Evolutionary conservation across 2,797 vertebrate species (phyloP).

Genomic region (Phalanger gymnotis): DNA sequence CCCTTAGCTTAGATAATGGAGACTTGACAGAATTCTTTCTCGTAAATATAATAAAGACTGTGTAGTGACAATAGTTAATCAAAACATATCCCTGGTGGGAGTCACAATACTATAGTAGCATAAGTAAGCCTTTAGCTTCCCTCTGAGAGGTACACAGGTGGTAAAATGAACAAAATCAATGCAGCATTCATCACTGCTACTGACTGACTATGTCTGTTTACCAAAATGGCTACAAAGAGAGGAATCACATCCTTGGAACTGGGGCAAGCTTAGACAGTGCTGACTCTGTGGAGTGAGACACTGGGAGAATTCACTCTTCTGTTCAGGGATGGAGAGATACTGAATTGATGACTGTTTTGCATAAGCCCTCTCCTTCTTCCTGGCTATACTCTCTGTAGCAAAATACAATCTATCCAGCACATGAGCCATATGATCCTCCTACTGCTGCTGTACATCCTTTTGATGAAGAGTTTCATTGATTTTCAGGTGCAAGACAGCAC

Average conservation of each 20-base stretch:
- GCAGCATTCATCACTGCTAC: slow-evolving; percentile 20
- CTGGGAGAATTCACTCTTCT: not conserved
- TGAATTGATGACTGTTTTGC: accelerated
- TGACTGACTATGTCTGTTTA: not conserved
- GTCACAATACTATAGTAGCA: slow-evolving; percentile 20
- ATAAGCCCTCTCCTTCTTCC: not conserved
- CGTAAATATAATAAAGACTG: slow-evolving; percentile 18
- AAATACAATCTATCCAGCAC: not conserved
- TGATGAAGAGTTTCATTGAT: slow-evolving; percentile 55
- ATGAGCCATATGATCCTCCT: not conserved
- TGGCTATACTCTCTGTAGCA: not conserved
- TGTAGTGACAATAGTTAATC: not conserved
- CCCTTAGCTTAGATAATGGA: not conserved
- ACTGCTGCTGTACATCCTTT: not conserved
- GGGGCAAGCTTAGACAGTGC: not conserved
- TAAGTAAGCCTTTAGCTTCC: slow-evolving; percentile 42
- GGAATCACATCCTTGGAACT: not conserved
- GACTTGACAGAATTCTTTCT: slow-evolving; percentile 13
- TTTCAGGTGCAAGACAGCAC: slow-evolving; percentile 40
- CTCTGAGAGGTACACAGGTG: slow-evolving; percentile 10
- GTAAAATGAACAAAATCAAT: slow-evolving; percentile 34
- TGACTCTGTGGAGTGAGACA: not conserved
- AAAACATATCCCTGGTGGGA: slow-evolving; percentile 46
- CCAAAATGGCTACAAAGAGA: slow-evolving; percentile 12
- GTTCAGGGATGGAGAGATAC: not conserved